Base-by-base conservation (phyloP, 2,888 invertebrate genomes). In the Lasioglossum figueresi region DNA sequence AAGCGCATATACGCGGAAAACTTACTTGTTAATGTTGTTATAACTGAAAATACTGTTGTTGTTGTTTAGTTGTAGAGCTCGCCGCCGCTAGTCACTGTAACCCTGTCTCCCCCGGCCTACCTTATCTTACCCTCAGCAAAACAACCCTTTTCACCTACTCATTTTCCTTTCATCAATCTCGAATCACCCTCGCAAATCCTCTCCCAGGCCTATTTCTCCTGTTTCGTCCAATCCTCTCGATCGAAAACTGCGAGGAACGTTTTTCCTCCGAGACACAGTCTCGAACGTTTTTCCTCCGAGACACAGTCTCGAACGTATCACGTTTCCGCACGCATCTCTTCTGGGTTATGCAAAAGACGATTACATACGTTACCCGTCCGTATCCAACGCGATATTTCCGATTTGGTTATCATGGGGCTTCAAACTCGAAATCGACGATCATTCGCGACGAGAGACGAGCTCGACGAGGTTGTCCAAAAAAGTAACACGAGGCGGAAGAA, bases 31-130 rank as follows among this genome's bases (percentile, higher is more conserved):
- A 94, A 95, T 95, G 94, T 95, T 95, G 95, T 95, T 95, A 95
- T 95, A 94, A 93, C 95, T 95, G 94, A 95, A 94, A 95, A 95
- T 95, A 95, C 95, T 95, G 95, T 95, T 95, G 94, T 95, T 95
- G 95, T 95, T 95, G 95, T 95, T 95, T 95, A 95, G 95, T 95
- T 95, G 94, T 95, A 95, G 95, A 95, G 94, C 95, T 95, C 95
- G 95, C 95, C 94, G 94, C 95, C 95, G 94, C 95, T 95, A 95
- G 95, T 95, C 95, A 95, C 94, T 95, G 92, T 87, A 87, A 88
- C 86, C 85, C 82, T 70, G 59, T 76, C 80, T 80, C 79, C 80
- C 63, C 59, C 31, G 43, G n/a, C 34, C 78, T 31, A 63, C 31
- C 72, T 63, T 63, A 37, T 52, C 78, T 77, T 56, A 37, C 34